phyloP scores from a whole-genome alignment of 2,797 vertebrate species.

The Holocentrus rufus region DNA sequence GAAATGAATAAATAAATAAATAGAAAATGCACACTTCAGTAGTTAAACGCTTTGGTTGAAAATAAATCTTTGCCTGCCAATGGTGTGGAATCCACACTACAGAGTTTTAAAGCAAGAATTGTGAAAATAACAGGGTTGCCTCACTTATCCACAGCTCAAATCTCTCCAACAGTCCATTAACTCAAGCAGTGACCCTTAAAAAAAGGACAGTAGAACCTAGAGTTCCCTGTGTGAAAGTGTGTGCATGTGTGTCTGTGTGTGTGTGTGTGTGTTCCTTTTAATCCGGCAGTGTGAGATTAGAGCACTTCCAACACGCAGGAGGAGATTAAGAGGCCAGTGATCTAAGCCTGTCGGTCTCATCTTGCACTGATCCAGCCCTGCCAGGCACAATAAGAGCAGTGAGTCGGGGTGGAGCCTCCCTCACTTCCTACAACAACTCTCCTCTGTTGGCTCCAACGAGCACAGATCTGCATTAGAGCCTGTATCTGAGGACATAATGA shows the following conservation, averaged over 20 bases:
- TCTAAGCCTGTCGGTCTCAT: conserved; percentile 66
- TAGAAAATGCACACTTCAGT: conserved; percentile 24
- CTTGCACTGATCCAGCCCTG: conserved; percentile 44
- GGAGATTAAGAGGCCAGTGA: conserved; percentile 73
- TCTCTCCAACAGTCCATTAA: conserved; percentile 76
- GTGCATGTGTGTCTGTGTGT: conserved; percentile 27
- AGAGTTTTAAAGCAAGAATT: conserved; percentile 51
- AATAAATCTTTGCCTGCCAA: conserved; percentile 51
- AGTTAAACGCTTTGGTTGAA: conserved; percentile 48
- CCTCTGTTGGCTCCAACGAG: conserved; percentile 33
- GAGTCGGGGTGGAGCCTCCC: conserved; percentile 10
- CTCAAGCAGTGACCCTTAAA: conserved; percentile 70
- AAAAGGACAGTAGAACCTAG: conserved; percentile 47
- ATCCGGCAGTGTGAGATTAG: conserved; percentile 59
- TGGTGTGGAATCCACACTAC: neutral
- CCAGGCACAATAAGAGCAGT: conserved; percentile 55
- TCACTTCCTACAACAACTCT: conserved; percentile 31
- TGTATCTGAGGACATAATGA: conserved; percentile 61
- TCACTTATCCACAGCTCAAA: conserved; percentile 68
- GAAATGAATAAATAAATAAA: conserved; percentile 11
- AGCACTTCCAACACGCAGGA: conserved; percentile 66
- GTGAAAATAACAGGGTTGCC: conserved; percentile 55
- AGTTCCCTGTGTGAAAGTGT: conserved; percentile 31
- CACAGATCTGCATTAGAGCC: conserved; percentile 51
- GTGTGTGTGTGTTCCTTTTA: too few species aligned